Evolutionary conservation across 1,140 invertebrate species (phyloP).

Genomic region (Leptinotarsa lineolata): DNA sequence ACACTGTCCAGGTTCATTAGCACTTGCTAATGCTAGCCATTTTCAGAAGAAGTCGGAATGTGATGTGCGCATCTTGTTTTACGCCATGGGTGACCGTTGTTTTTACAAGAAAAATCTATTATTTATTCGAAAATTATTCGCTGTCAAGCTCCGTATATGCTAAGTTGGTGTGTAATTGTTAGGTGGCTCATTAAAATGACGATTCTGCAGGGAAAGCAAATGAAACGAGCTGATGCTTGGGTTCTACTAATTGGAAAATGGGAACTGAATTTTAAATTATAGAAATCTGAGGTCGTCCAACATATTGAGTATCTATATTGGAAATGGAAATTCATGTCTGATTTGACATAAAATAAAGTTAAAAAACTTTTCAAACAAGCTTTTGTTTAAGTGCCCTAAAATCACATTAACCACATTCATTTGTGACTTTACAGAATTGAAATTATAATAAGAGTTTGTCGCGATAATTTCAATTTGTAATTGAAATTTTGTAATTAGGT

Average conservation of each 20-base stretch:
- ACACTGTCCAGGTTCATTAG: conserved; percentile 28
- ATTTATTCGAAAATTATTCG: conserved; percentile 20
- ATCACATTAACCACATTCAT: too few relatives aligned
- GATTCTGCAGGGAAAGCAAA: background rate
- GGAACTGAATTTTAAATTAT: too few relatives aligned
- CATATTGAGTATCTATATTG: too few relatives aligned
- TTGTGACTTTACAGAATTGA: too few relatives aligned
- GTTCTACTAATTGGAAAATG: background rate
- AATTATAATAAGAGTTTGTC: too few relatives aligned
- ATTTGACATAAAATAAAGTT: too few relatives aligned
- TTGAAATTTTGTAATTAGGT: too few relatives aligned
- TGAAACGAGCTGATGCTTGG: background rate
- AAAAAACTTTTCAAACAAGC: too few relatives aligned
- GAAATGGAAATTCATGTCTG: too few relatives aligned
- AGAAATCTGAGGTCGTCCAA: too few relatives aligned
- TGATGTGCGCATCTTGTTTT: conserved; percentile 12
- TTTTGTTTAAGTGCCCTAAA: too few relatives aligned
- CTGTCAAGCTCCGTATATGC: background rate
- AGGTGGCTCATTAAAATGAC: background rate
- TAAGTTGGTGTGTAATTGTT: background rate
- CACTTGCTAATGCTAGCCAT: conserved; percentile 26
- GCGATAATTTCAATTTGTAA: too few relatives aligned
- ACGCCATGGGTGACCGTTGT: conserved; percentile 13
- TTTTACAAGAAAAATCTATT: conserved; percentile 13
- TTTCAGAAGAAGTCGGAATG: conserved; percentile 24